Percentiles rank a stretch among this genome's conserved stretches.
These are phyloP conservation scores for Drosophila bocqueti DNA, from an alignment of 1,140 invertebrate genomes.

Conservation along the genomic window DNA sequence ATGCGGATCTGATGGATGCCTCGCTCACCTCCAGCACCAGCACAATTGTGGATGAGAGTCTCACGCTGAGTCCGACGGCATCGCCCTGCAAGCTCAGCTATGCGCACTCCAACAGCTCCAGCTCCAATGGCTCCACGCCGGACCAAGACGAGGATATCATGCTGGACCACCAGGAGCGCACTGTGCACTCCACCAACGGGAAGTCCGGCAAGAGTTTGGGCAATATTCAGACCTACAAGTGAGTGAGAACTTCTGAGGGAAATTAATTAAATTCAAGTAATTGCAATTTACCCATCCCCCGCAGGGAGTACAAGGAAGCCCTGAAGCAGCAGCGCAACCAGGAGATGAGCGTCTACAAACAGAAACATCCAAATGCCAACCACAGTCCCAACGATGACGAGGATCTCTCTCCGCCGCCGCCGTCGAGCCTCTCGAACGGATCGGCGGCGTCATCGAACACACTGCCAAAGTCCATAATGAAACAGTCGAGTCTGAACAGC, in stretches of 20 bases:
- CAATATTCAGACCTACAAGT: slow-evolving; percentile 95
- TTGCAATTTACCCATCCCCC: slow-evolving; percentile 76
- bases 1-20: slow-evolving; percentile 75
- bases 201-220: slow-evolving; percentile 90
- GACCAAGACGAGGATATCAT: slow-evolving; percentile 84
- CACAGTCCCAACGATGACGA: slow-evolving; percentile 75
- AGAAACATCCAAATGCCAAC: slow-evolving; percentile 74
- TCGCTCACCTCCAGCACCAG: slow-evolving; percentile 80
- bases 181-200: slow-evolving; percentile 85
- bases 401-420: slow-evolving; percentile 12
- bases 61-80: slow-evolving; percentile 59
- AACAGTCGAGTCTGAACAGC: slow-evolving; percentile 61
- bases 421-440: slow-evolving; percentile 47
- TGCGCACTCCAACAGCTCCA: slow-evolving; percentile 69
- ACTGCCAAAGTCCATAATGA: slow-evolving; percentile 82
- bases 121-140: slow-evolving; percentile 79
- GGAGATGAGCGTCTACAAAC: slow-evolving; percentile 89
- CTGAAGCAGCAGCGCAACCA: slow-evolving; percentile 92
- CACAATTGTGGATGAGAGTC: slow-evolving; percentile 81
- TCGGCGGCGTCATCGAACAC: slow-evolving; percentile 29
- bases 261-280: too few species aligned
- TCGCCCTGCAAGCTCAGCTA: slow-evolving; percentile 67
- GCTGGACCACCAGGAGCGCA: slow-evolving; percentile 74
- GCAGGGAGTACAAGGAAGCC: slow-evolving; percentile 94
- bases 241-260: slow-evolving; percentile 55